Evolutionary conservation across 1,140 invertebrate genomes (phyloP), one percentile per base, ranked within the genome.

Genomic region (Alviniconcha marisindica): DNA sequence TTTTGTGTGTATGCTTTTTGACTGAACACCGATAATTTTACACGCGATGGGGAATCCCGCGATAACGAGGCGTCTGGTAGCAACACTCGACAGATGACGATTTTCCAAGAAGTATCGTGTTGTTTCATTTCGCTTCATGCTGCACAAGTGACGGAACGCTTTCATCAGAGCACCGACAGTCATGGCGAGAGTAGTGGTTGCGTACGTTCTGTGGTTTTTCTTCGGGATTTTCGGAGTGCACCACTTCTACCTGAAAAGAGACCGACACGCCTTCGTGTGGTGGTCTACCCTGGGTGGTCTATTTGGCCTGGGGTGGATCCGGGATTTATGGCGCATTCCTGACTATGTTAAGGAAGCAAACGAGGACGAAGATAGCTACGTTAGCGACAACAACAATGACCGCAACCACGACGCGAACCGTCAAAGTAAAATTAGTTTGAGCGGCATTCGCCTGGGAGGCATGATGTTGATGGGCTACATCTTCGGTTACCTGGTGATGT

Each of bases 181-280:
- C 54, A 91, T 91, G 91, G 91, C 91, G 33, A 96, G 96, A 83
- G 90, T 96, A n/a, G 88, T 95, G 42, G 84, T 95, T 85, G 95
- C 97, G 0, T 98, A 98, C 92, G 63, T 98, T 28, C 93, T 97
- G 28, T 98, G 97, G 97, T 89, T 97, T 0, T 94, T 97, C 84
- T 97, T 97, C 51, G 98, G 97, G 15, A 93, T 96, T 87, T 96
- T 97, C 86, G 97, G 98, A 0, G 92, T 97, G 1, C 98, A 99
- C 93, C 97, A 98, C 91, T 95, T 98, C 89, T 99, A 99, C 92
- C 93, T 99, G 66, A 95, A 95, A 69, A 93, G 98, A 81, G 97
- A 98, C 92, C 94, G 95, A n/a, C 98, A 99, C 89, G 97, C 96
- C 0, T 96, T 99, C 89, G 93, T 98, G 0, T 97, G 96, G 95